A percentile compares a stretch with the other conserved stretches of the same genome.
Evolutionary conservation across 2,797 vertebrate genomes (phyloP).

Genomic region (Hyperoplus lanceolatus): DNA sequence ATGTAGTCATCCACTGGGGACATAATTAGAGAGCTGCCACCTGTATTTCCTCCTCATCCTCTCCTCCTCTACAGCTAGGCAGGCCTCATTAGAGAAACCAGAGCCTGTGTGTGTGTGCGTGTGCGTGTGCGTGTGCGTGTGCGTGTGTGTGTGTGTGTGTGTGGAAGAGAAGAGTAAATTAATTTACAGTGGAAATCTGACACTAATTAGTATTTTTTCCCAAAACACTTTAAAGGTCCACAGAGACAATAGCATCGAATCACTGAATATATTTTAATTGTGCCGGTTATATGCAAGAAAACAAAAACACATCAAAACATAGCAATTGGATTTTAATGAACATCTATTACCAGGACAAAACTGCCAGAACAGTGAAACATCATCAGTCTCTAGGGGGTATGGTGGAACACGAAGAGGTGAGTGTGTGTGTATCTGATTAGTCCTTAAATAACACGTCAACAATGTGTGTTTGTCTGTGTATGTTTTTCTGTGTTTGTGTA

Average conservation of each 20-base stretch:
- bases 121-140: slow-evolving; percentile 17
- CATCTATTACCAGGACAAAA: slow-evolving; percentile 62
- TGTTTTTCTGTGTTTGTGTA: slow-evolving; percentile 2
- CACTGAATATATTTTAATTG: slow-evolving; percentile 74
- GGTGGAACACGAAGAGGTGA: slow-evolving; percentile 22
- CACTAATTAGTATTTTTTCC: slow-evolving; percentile 82
- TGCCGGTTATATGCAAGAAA: slow-evolving; percentile 64
- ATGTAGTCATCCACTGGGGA: slow-evolving; percentile 83
- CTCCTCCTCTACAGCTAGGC: slow-evolving; percentile 61
- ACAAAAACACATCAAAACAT: slow-evolving; percentile 76
- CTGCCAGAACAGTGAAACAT: slow-evolving; percentile 53
- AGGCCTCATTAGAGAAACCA: slow-evolving; percentile 75
- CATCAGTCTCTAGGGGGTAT: slow-evolving; percentile 14
- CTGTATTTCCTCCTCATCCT: slow-evolving; percentile 66
- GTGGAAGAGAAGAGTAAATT: slow-evolving; percentile 55
- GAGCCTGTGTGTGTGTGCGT: slow-evolving; percentile 39
- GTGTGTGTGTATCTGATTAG: slow-evolving; percentile 20
- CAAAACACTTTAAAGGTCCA: slow-evolving; percentile 64
- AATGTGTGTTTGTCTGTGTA: neutral
- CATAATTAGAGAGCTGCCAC: slow-evolving; percentile 81
- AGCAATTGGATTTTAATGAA: slow-evolving; percentile 74
- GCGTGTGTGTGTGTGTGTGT: slow-evolving; percentile 17
- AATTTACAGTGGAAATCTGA: slow-evolving; percentile 80
- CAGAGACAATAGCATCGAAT: slow-evolving; percentile 64
- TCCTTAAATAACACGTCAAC: slow-evolving; percentile 14